Conservation (phyloP, 2,797 vertebrate genomes). For the Mus minutoides region DNA sequence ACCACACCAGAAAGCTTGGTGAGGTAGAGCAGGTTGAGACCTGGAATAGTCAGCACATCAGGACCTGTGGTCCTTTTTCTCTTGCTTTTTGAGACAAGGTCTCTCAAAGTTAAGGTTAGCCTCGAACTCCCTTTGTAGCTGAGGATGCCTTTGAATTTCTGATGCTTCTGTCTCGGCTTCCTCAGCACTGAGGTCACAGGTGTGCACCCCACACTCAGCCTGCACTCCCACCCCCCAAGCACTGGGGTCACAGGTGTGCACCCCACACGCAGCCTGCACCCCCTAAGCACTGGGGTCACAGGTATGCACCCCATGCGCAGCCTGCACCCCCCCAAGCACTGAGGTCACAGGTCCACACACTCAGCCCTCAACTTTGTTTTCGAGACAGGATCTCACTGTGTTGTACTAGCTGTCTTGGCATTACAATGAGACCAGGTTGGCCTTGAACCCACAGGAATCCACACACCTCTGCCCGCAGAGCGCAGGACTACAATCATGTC, state of each 20-base stretch:
- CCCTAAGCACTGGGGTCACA: no score
- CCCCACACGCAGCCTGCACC: no score
- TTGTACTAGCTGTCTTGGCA: neutral
- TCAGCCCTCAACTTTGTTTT: neutral
- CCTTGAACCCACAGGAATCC: neutral
- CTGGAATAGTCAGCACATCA: neutral
- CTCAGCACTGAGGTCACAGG: neutral
- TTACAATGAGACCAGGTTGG: neutral
- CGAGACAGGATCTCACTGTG: neutral
- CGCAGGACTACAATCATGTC: neutral
- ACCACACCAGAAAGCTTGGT: neutral
- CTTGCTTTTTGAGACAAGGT: neutral
- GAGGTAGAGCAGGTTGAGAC: no score
- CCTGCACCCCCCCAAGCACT: no score
- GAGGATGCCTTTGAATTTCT: neutral
- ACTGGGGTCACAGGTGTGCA: neutral
- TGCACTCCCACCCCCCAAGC: neutral
- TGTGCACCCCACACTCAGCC: neutral
- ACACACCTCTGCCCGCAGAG: neutral
- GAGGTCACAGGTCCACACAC: no score
- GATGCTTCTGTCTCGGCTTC: neutral
- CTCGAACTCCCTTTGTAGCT: neutral
- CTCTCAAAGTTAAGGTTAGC: neutral
- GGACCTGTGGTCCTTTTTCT: neutral
- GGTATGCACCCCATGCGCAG: no score